Evolutionary conservation across 2,113 vertebrate genomes (phyloP), one percentile per base, ranked within the genome.

Genomic region (Aviceda subcristata): DNA sequence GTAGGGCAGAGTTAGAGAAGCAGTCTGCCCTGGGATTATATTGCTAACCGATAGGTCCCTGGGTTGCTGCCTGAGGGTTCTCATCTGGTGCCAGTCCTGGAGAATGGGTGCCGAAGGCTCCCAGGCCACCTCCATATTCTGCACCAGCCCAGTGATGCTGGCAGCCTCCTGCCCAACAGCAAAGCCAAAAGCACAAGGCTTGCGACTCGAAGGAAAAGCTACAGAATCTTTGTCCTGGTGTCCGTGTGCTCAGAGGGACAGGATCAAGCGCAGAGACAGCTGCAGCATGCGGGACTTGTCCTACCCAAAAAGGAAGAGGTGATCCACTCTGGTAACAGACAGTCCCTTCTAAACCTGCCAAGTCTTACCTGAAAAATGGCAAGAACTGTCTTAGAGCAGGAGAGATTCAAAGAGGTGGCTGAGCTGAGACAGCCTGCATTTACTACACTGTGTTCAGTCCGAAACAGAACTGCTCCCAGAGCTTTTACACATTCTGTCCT

Each of bases 241-340:
- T 57, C n/a, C 2, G 0, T 6, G 20, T 55, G 27, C 46, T 55
- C 57, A 57, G 56, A 80, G 14, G 36, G 45, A 50, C 48, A 74
- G 34, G 34, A 36, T 18, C 9, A 29, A 72, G 53, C 1, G 1
- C 34, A 63, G 75, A 72, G 53, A 34, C 32, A 66, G 51, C 39
- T 72, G 45, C 0, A 0, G 73, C 63, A 56, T 7, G 27, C 0
- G 1, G 51, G 27, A 55, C 36, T 57, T 50, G 9, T 27, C 48
- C 34, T 73, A 43, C 12, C 32, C 59, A 66, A 21, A 80, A 72
- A 10, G 8, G 24, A 81, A 77, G 59, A 86, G 34, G 48, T 30
- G 27, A 81, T 45, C 36, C 56, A 29, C 39, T 76, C 27, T 13
- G 43, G 57, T 51, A 79, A 63, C 12, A 50, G 43, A 10, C 27